phyloP scores from a whole-genome alignment of 1,140 invertebrate genomes.

The Drosophila ficusphila region DNA sequence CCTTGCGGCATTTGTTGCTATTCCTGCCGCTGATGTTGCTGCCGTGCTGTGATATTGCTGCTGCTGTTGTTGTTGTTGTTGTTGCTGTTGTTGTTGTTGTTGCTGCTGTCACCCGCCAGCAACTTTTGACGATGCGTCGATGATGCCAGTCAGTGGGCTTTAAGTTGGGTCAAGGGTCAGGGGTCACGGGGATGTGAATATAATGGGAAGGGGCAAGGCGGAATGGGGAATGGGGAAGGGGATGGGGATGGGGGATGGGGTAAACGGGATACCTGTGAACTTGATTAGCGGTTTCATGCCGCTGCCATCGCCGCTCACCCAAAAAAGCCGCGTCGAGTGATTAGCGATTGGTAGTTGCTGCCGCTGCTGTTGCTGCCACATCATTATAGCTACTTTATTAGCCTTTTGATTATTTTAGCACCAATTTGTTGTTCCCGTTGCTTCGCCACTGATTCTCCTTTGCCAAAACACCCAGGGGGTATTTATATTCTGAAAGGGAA shows the following conservation, averaged over 20 bases:
- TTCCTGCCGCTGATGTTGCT: constrained; percentile 16
- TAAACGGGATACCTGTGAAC: constrained; percentile 55
- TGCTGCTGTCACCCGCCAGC: constrained; percentile 35
- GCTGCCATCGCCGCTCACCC: not conserved
- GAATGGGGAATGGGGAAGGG: not conserved
- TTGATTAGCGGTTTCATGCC: constrained; percentile 78
- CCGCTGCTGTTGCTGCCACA: constrained; percentile 48
- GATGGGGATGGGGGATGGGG: not conserved
- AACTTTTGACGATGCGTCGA: constrained; percentile 46
- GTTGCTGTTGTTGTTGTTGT: constrained; percentile 17
- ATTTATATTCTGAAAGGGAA: not conserved
- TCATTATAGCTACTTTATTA: constrained; percentile 75
- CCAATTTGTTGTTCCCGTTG: constrained; percentile 47
- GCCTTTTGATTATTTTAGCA: constrained; percentile 76
- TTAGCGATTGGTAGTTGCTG: constrained; percentile 31
- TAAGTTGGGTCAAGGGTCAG: not conserved
- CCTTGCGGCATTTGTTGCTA: constrained; percentile 22
- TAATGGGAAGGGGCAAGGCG: too few relatives aligned
- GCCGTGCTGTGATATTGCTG: not conserved
- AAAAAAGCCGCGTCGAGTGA: constrained; percentile 41
- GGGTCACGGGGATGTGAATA: not conserved
- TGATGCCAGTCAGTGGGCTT: constrained; percentile 11
- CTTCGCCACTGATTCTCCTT: not conserved
- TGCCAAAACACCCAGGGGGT: constrained; percentile 1
- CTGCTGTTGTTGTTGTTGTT: not conserved